Percentiles rank a stretch among this genome's conserved stretches.
These are phyloP conservation scores for Montipora capricornis DNA, from an alignment of 64 coral and sea anemone genomes.

Conservation along the genomic window DNA sequence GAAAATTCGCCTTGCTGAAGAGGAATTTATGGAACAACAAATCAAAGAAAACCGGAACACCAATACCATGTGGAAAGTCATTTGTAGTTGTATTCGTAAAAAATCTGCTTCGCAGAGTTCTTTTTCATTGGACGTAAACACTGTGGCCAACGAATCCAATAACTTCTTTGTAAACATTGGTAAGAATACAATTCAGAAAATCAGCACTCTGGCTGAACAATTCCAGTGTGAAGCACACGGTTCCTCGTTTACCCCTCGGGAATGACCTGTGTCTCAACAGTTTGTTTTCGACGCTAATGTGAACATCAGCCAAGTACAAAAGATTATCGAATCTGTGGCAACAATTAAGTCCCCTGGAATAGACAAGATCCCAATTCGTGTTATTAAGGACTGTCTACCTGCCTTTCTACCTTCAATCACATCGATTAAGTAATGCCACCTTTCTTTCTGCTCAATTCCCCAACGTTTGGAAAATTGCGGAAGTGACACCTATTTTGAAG, in stretches of 20 bases:
- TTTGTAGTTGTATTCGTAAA: conserved; percentile 60
- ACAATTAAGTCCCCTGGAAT: conserved; percentile 41
- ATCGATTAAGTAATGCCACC: conserved; percentile 23
- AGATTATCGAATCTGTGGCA: conserved; percentile 24
- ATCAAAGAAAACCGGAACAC: conserved; percentile 63
- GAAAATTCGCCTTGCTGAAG: neutral
- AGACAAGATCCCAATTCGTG: conserved; percentile 41
- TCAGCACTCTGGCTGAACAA: conserved; percentile 58
- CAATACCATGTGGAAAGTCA: conserved; percentile 70
- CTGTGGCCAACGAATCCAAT: conserved; percentile 61
- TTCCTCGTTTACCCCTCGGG: conserved; percentile 30
- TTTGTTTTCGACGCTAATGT: conserved; percentile 58
- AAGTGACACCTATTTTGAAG: conserved; percentile 26
- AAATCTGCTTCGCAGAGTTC: conserved; percentile 63
- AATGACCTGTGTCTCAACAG: conserved; percentile 36
- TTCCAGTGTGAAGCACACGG: conserved; percentile 60
- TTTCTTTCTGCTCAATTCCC: conserved; percentile 48
- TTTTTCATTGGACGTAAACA: conserved; percentile 42
- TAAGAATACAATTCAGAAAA: conserved; percentile 51
- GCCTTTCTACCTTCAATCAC: conserved; percentile 32
- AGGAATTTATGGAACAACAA: conserved; percentile 59
- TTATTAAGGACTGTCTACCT: conserved; percentile 34
- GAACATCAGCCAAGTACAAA: conserved; percentile 60
- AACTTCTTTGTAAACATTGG: conserved; percentile 38
- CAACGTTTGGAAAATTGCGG: conserved; percentile 20